phyloP scores from a whole-genome alignment of 1,140 invertebrate species.

The Trachelipus rathkii region DNA sequence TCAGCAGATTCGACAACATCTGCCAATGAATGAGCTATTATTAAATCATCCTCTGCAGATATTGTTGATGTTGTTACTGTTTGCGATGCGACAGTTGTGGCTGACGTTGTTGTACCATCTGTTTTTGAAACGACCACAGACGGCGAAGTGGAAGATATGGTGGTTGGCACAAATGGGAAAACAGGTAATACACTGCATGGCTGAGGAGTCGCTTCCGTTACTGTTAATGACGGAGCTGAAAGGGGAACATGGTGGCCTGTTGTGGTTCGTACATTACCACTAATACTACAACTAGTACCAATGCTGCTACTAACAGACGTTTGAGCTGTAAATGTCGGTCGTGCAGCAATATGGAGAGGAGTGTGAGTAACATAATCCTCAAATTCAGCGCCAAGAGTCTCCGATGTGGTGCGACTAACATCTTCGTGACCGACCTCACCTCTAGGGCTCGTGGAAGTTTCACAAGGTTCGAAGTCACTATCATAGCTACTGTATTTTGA shows the following conservation, averaged over 20 bases:
- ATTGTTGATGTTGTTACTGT: background rate
- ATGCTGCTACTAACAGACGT: background rate
- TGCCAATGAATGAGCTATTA: slow-evolving; percentile 47
- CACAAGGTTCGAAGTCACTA: slow-evolving; percentile 71
- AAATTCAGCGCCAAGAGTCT: slow-evolving; percentile 76
- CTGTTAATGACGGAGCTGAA: background rate
- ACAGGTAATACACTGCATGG: too few relatives aligned
- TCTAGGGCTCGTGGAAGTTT: slow-evolving; percentile 50
- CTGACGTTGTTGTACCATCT: background rate
- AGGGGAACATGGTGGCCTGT: background rate
- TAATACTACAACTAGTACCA: background rate
- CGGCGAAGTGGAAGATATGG: slow-evolving; percentile 16
- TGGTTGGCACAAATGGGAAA: slow-evolving; percentile 19
- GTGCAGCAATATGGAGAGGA: background rate
- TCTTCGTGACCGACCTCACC: slow-evolving; percentile 59
- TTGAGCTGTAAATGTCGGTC: background rate
- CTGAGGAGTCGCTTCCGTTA: background rate
- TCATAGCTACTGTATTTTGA: slow-evolving; percentile 85
- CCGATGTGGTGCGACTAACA: slow-evolving; percentile 69
- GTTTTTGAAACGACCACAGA: background rate
- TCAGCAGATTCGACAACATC: slow-evolving; percentile 8
- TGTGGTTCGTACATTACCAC: background rate
- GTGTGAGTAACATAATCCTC: slow-evolving; percentile 68
- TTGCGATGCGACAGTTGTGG: slow-evolving; percentile 6
- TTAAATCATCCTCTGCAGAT: background rate